These are phyloP conservation scores for Epizoanthus scotinus DNA, from an alignment of 92 coral and sea anemone species.

Conservation along the genomic window DNA sequence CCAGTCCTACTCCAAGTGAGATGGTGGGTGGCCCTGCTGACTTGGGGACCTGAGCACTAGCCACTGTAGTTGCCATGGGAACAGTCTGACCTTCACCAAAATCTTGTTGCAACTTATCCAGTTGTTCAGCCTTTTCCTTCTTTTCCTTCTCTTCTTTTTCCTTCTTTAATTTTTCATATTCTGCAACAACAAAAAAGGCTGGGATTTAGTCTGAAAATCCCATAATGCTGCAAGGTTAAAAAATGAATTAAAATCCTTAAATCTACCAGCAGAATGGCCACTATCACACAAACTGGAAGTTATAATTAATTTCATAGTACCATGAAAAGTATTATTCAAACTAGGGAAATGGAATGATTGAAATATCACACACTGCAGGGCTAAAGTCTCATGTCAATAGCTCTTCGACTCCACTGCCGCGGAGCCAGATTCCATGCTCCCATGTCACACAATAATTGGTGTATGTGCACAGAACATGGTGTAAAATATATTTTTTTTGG, in stretches of 20 bases:
- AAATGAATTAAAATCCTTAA: background rate
- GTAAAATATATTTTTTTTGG: no score
- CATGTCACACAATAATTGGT: no score
- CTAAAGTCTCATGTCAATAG: no score
- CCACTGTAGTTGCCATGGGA: slow-evolving; percentile 57
- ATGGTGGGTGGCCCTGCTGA: slow-evolving; percentile 49
- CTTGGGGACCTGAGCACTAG: slow-evolving; percentile 46
- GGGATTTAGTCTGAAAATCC: background rate
- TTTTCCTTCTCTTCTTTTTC: slow-evolving; percentile 62
- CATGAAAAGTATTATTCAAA: no score
- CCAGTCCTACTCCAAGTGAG: slow-evolving; percentile 69
- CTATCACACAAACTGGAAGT: background rate
- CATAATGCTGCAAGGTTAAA: no score
- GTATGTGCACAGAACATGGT: no score
- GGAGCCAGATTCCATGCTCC: no score
- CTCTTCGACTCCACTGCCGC: no score
- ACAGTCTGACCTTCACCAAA: slow-evolving; percentile 87
- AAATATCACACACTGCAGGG: no score
- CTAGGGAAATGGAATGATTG: no score
- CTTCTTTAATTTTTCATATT: slow-evolving; percentile 87
- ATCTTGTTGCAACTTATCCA: slow-evolving; percentile 79
- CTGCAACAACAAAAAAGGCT: slow-evolving; percentile 36
- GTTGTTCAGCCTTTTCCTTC: slow-evolving; percentile 67
- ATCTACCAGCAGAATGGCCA: no score
- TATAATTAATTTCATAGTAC: no score